A percentile compares a stretch with the other conserved stretches of the same genome.
Evolutionary conservation across 1,140 invertebrate genomes (phyloP).

Genomic region (Atopsyche davidsoni): DNA sequence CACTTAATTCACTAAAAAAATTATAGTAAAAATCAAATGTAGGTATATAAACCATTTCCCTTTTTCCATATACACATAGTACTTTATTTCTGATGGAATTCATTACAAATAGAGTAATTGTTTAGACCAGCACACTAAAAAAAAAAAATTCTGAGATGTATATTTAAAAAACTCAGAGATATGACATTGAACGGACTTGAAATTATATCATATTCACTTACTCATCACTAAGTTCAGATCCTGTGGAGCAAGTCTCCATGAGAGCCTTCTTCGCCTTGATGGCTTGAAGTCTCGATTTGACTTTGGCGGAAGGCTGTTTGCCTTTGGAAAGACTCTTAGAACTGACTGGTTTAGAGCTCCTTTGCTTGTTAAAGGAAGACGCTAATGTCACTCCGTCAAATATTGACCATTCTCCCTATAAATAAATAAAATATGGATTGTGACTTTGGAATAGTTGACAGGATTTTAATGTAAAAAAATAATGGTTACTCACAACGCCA

Average conservation of each 20-base stretch:
- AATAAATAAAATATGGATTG: conserved; percentile 5
- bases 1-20: conserved; percentile 26
- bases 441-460: background rate
- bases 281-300: conserved; percentile 25
- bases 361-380: conserved; percentile 10
- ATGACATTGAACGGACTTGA: too few relatives aligned
- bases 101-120: too few relatives aligned
- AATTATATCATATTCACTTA: conserved; percentile 10
- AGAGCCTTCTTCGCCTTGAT: conserved; percentile 28
- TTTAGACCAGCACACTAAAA: too few relatives aligned
- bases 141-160: too few relatives aligned
- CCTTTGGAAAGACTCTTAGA: conserved; percentile 13
- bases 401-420: conserved; percentile 28
- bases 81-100: too few relatives aligned
- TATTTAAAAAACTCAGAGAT: background rate
- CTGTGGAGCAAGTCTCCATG: conserved; percentile 26
- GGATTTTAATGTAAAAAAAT: background rate
- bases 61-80: too few relatives aligned
- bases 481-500: conserved; percentile 21
- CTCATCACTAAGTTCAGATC: conserved; percentile 28
- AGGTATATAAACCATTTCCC: too few relatives aligned
- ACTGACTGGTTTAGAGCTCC: conserved; percentile 1
- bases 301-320: conserved; percentile 24
- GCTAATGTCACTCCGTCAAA: conserved; percentile 22
- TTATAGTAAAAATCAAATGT: too few relatives aligned